phyloP scores from a whole-genome alignment of 2,797 vertebrate species.

The Craterocephalus amniculus region DNA sequence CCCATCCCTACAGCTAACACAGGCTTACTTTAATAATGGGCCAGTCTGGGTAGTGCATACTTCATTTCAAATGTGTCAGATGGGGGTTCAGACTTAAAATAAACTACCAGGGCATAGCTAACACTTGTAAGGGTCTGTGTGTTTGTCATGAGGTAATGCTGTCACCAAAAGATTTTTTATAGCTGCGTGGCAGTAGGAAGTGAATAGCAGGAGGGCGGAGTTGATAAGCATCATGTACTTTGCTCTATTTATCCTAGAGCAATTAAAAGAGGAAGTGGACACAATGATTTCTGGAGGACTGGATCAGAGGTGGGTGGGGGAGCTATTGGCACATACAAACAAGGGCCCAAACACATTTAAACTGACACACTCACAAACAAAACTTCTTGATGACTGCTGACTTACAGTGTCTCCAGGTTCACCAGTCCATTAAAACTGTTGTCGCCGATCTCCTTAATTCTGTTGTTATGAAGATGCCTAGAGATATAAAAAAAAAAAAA shows the following conservation, averaged over 20 bases:
- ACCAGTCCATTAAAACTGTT: conserved; percentile 92
- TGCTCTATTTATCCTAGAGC: conserved; percentile 86
- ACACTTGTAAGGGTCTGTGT: conserved; percentile 2
- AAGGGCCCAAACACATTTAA: conserved; percentile 27
- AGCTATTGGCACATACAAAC: conserved; percentile 58
- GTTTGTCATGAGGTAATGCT: conserved; percentile 28
- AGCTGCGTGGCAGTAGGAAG: conserved; percentile 73
- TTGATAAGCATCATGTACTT: conserved; percentile 85
- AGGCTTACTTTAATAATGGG: background rate
- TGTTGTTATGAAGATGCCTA: conserved; percentile 98
- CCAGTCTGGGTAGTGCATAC: background rate
- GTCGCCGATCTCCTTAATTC: conserved; percentile 90
- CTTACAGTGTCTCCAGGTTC: conserved; percentile 98
- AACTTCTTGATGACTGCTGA: conserved; percentile 54
- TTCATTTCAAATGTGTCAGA: background rate
- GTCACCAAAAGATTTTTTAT: conserved; percentile 48
- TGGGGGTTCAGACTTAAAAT: background rate
- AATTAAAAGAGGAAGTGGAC: conserved; percentile 87
- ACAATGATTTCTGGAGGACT: conserved; percentile 82
- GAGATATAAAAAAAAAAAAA: conserved; percentile 41
- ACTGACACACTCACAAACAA: conserved; percentile 24
- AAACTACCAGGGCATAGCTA: too few relatives aligned
- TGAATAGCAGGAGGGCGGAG: conserved; percentile 80
- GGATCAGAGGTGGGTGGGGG: conserved; percentile 68
- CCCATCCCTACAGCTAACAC: too few relatives aligned